Conservation (phyloP, 2,797 vertebrate species). For the Karalla daura region DNA sequence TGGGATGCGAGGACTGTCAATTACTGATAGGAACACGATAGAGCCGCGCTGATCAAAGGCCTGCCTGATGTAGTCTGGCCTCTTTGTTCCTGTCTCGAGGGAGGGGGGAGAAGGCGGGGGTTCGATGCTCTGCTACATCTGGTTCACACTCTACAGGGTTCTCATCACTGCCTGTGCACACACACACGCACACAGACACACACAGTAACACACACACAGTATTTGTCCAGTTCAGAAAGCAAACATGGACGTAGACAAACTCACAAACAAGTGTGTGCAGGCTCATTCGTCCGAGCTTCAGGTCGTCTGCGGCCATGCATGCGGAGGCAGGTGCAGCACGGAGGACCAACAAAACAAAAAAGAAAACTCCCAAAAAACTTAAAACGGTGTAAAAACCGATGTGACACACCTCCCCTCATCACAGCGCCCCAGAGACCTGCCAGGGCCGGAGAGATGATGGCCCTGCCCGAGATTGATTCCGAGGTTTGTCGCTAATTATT, state of each 20-base stretch:
- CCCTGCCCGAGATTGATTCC: constrained; percentile 64
- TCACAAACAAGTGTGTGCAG: neutral
- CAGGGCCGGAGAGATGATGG: constrained; percentile 47
- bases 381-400: constrained; percentile 11
- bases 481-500: constrained; percentile 79
- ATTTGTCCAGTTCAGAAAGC: constrained; percentile 39
- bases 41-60: constrained; percentile 73
- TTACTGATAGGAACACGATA: constrained; percentile 65
- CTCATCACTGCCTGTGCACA: constrained; percentile 29
- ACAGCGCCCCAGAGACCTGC: constrained; percentile 24
- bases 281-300: neutral
- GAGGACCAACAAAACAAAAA: no score
- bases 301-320: neutral
- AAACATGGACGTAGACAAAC: constrained; percentile 21
- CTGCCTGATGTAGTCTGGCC: constrained; percentile 66
- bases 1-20: constrained; percentile 56
- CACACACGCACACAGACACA: constrained; percentile 12
- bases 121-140: constrained; percentile 41
- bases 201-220: constrained; percentile 2
- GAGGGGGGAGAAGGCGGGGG: constrained; percentile 22
- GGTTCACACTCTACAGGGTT: constrained; percentile 46
- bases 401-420: constrained; percentile 2
- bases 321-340: neutral
- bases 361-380: neutral
- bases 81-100: constrained; percentile 77